These are phyloP conservation scores for Azorinus chamasolen DNA, from an alignment of 2,888 invertebrate genomes.

Conservation along the genomic window DNA sequence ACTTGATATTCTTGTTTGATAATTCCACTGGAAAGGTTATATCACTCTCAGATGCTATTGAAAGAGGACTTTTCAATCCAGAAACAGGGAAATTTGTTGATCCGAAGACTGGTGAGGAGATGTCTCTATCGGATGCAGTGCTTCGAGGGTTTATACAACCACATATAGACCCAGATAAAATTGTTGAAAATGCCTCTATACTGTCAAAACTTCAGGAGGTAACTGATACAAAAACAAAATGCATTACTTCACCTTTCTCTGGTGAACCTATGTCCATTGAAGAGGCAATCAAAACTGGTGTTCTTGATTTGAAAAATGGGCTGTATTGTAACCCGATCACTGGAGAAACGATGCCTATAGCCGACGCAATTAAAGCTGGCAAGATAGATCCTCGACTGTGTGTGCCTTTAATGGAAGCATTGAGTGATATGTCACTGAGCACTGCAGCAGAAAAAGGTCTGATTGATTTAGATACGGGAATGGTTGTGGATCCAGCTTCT, in stretches of 20 bases:
- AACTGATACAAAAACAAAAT: slow-evolving; percentile 89
- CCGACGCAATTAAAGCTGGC: slow-evolving; percentile 78
- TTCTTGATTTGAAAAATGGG: slow-evolving; percentile 76
- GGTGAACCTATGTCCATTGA: slow-evolving; percentile 90
- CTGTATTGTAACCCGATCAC: slow-evolving; percentile 71
- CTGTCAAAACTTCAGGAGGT: slow-evolving; percentile 74
- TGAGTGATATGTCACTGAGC: slow-evolving; percentile 85
- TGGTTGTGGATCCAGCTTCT: slow-evolving; percentile 84
- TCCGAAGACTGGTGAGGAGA: slow-evolving; percentile 92
- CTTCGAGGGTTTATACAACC: slow-evolving; percentile 93
- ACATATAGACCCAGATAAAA: slow-evolving; percentile 73
- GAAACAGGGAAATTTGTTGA: slow-evolving; percentile 78
- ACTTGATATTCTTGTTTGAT: slow-evolving; percentile 79
- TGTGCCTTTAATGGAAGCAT: slow-evolving; percentile 77
- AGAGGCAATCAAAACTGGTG: slow-evolving; percentile 81
- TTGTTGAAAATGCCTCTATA: slow-evolving; percentile 75
- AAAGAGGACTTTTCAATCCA: slow-evolving; percentile 78
- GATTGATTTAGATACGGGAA: slow-evolving; percentile 86
- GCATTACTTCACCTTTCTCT: slow-evolving; percentile 91
- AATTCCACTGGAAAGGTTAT: slow-evolving; percentile 72
- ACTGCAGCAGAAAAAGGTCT: slow-evolving; percentile 83
- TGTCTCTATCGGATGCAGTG: slow-evolving; percentile 97
- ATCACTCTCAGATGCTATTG: slow-evolving; percentile 77
- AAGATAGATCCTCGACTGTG: slow-evolving; percentile 76
- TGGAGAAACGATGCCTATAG: slow-evolving; percentile 72